Conservation (phyloP, 2,113 vertebrate genomes). For the Aplodontia rufa region DNA sequence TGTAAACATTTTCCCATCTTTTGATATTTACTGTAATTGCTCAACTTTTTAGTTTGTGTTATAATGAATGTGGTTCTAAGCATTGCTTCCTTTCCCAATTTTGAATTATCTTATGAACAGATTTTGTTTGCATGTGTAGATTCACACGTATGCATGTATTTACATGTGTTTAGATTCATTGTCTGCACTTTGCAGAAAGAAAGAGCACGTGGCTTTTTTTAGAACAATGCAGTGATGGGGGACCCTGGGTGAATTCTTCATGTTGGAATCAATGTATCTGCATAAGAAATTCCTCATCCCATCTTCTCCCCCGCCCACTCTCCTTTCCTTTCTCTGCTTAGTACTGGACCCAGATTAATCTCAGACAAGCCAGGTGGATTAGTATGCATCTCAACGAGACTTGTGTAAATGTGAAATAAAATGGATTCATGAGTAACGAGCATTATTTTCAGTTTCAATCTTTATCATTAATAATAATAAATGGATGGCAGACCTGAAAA, state of each 20-base stretch:
- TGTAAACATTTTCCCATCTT: not conserved
- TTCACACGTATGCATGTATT: too few species aligned
- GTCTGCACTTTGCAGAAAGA: not conserved
- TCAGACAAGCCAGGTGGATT: not conserved
- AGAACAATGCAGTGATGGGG: not conserved
- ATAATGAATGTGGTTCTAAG: not conserved
- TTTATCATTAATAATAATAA: not conserved
- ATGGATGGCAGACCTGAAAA: not conserved
- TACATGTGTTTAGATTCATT: not conserved
- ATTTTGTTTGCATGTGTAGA: not conserved
- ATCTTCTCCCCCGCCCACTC: too few species aligned
- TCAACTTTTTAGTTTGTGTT: not conserved
- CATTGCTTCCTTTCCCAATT: not conserved
- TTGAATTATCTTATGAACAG: not conserved
- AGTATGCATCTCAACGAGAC: not conserved
- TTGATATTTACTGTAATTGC: not conserved
- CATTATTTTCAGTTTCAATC: not conserved
- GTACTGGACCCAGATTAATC: too few species aligned
- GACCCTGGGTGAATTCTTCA: not conserved
- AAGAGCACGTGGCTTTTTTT: not conserved
- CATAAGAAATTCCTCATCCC: not conserved
- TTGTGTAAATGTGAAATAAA: not conserved
- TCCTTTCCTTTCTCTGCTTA: too few species aligned
- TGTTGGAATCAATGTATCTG: not conserved
- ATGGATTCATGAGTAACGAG: not conserved